Evolutionary conservation across 2,797 vertebrate species (phyloP), one percentile per base, ranked within the genome.

Genomic region (Hyperoplus immaculatus): DNA sequence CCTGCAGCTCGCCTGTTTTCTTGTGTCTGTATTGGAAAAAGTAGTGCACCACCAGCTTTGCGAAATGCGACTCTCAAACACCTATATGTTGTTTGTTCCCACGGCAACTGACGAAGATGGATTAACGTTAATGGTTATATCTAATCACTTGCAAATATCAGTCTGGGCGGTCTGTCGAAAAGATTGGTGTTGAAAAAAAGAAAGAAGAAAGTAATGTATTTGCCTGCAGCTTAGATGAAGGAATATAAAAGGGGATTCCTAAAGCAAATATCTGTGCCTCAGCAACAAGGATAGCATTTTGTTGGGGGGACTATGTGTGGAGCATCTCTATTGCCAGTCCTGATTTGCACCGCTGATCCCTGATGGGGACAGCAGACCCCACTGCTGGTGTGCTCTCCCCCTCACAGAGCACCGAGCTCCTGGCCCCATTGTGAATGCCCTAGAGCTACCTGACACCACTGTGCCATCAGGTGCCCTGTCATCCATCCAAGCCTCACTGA

Each of bases 391-490:
- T 64, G 57, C 65, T 81, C 82, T 75, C 73, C 75, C 72, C 29
- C 29, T 3, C 29, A 29, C 29, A 54, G 29, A 51, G 74, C 66
- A 68, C 73, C 1, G 49, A 81, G 83, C 77, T 81, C 69, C 66
- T 67, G 39, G 13, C 72, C 79, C 84, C 46, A 86, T 83, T 88
- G 79, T 87, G 72, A 88, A 89, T 86, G 49, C 80, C 87, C 84
- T 15, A 58, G 83, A 87, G 90, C 79, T 78, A 92, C 86, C 84
- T 80, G 85, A 93, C 89, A 91, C 91, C 88, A 88, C 86, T 87
- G 77, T 84, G 83, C 86, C 60, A 82, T 91, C 87, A 91, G 88
- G 88, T 90, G 77, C 82, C 83, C 85, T 93, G 90, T 87, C 91
- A 93, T 86, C 84, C 78, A 78, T 89, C 90, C 92, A 92, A 87